Conservation (phyloP, 1,140 invertebrate species). For the Drosophila ficusphila region DNA sequence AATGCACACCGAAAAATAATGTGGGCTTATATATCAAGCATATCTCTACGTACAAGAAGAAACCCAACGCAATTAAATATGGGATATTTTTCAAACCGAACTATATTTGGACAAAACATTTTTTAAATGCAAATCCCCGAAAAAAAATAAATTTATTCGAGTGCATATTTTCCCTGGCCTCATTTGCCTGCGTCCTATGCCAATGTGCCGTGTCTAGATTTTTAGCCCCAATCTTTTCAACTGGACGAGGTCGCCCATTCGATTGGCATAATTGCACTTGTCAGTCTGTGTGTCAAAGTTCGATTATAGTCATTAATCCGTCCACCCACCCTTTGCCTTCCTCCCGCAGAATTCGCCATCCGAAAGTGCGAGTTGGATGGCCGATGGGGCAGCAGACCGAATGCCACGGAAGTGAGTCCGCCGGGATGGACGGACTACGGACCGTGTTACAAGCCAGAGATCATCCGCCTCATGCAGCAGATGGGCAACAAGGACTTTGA, state of each 20-base stretch:
- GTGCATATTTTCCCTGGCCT: slow-evolving; percentile 33
- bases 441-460: slow-evolving; percentile 91
- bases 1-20: neutral
- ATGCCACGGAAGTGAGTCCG: slow-evolving; percentile 62
- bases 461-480: slow-evolving; percentile 87
- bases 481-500: slow-evolving; percentile 84
- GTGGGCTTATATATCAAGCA: too few species aligned
- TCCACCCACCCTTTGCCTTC: too few species aligned
- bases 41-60: too few species aligned
- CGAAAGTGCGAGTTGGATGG: slow-evolving; percentile 90
- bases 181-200: slow-evolving; percentile 16
- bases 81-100: too few species aligned
- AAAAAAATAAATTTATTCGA: neutral
- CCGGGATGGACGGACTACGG: slow-evolving; percentile 95
- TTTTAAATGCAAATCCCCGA: too few species aligned
- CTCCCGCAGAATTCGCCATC: slow-evolving; percentile 88
- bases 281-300: slow-evolving; percentile 22
- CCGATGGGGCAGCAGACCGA: slow-evolving; percentile 88
- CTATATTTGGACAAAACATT: too few species aligned
- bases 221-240: slow-evolving; percentile 1
- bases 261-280: slow-evolving; percentile 42
- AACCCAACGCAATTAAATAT: too few species aligned
- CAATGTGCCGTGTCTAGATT: slow-evolving; percentile 8
- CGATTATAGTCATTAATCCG: slow-evolving; percentile 14
- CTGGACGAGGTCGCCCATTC: neutral